Evolutionary conservation across 2,888 invertebrate genomes (phyloP), one percentile per base, ranked within the genome.

Genomic region (Pogonocherus hispidulus): DNA sequence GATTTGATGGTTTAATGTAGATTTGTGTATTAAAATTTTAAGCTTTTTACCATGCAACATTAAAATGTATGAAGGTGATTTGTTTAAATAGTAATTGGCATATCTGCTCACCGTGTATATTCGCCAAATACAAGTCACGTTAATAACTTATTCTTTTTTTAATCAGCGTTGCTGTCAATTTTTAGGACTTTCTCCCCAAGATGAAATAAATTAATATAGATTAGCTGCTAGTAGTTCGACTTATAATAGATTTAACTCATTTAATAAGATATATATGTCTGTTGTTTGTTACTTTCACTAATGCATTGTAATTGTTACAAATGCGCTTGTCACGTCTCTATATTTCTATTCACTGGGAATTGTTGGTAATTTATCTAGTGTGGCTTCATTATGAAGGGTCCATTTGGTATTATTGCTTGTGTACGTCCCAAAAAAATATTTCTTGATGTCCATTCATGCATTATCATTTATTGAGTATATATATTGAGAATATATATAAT

Each of bases 181-280:
- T 47, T 47, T 35, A n/a, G 47, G n/a, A 49, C 59, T 59, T 59
- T 59, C 59, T 59, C 59, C 16, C 11, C 57, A 19, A 18, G 35
- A 19, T 23, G 41, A 20, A 57, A 41, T 44, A 5, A 14, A 51
- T 23, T 2, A 20, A 18, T 14, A 23, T 22, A 18, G 19, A 56
- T 56, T 22, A 20, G 23, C 3, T 9, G 18, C 20, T 32, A n/a
- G 37, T 55, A 27, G 8, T 27, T 27, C 8, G 4, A 8, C 8
- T 27, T 27, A 3, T 3, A 5, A 27, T 27, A 5, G 3, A 27
- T 27, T 44, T 57, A 14, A 19, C 19, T n/a, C 41, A 4, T 56
- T 56, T 16, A 41, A 41, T 37, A 41, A 41, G 41, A 41, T 41
- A 57, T 23, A 23, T 23, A 23, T 59, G 16, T 18, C 32, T n/a